Conservation (phyloP, 2,797 vertebrate species). For the Pempheris klunzingeri region DNA sequence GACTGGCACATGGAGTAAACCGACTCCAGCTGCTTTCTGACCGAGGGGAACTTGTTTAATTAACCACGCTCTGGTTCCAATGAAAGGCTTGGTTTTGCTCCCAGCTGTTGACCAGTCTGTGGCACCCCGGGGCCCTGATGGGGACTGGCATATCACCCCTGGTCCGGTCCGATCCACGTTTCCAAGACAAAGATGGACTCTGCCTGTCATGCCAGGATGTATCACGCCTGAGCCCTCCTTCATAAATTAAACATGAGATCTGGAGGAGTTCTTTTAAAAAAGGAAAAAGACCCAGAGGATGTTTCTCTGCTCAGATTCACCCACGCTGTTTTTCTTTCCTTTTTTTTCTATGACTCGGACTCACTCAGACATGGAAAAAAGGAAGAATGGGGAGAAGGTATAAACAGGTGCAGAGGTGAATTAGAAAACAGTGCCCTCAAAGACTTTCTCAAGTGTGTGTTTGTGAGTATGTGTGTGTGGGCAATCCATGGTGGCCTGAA, state of each 20-base stretch:
- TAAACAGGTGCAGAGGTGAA: slow-evolving; percentile 86
- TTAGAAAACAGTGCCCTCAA: slow-evolving; percentile 83
- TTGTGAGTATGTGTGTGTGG: slow-evolving; percentile 73
- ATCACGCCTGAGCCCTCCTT: slow-evolving; percentile 84
- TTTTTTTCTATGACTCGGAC: slow-evolving; percentile 78
- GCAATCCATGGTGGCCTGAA: slow-evolving; percentile 74
- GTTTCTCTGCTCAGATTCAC: slow-evolving; percentile 87
- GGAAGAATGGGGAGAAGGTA: slow-evolving; percentile 72
- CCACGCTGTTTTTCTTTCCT: slow-evolving; percentile 82
- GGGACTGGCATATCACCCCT: slow-evolving; percentile 74
- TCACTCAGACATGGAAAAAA: slow-evolving; percentile 82
- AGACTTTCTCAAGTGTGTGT: slow-evolving; percentile 80
- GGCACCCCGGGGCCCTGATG: slow-evolving; percentile 62
- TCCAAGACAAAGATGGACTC: slow-evolving; percentile 84
- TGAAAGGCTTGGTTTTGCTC: slow-evolving; percentile 76
- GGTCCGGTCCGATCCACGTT: slow-evolving; percentile 81
- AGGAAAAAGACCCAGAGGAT: slow-evolving; percentile 87
- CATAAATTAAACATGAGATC: slow-evolving; percentile 90
- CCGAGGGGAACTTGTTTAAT: slow-evolving; percentile 84
- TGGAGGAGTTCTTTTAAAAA: slow-evolving; percentile 87
- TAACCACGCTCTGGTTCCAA: slow-evolving; percentile 81
- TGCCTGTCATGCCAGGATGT: slow-evolving; percentile 85
- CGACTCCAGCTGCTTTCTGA: slow-evolving; percentile 85
- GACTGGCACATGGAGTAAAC: slow-evolving; percentile 81
- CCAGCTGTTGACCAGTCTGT: slow-evolving; percentile 83